phyloP scores from a whole-genome alignment of 2,797 vertebrate species.

The Adrianichthys oophorus region DNA sequence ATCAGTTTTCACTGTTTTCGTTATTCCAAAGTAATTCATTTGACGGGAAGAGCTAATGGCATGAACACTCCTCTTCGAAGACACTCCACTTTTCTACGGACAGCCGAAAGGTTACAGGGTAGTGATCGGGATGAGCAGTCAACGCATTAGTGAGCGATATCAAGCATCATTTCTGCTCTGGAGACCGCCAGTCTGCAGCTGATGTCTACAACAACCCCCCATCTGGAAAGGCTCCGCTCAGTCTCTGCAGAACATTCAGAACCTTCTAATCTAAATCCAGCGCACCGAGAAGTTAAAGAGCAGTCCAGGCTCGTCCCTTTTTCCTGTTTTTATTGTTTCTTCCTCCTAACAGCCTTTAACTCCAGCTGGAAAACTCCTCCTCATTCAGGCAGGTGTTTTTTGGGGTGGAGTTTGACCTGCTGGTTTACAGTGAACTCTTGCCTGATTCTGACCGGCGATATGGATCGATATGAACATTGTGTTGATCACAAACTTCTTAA shows the following conservation, averaged over 20 bases:
- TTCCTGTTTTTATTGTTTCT: no score
- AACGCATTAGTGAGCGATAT: slow-evolving; percentile 72
- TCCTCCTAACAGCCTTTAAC: no score
- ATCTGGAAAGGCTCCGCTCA: slow-evolving; percentile 12
- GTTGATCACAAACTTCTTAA: slow-evolving; percentile 53
- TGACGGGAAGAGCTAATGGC: slow-evolving; percentile 27
- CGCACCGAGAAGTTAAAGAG: slow-evolving; percentile 5
- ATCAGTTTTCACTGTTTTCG: slow-evolving; percentile 31
- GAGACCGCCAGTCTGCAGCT: slow-evolving; percentile 39
- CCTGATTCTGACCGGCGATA: slow-evolving; percentile 35
- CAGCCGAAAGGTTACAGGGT: slow-evolving; percentile 41
- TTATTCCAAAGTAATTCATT: slow-evolving; percentile 51
- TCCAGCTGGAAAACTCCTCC: slow-evolving; percentile 14
- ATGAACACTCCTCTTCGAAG: slow-evolving; percentile 18
- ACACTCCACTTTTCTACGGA: slow-evolving; percentile 45
- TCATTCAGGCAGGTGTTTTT: slow-evolving; percentile 35
- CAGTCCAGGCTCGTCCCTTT: no score
- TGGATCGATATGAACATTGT: slow-evolving; percentile 44
- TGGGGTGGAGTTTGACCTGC: slow-evolving; percentile 66
- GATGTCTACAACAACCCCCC: slow-evolving; percentile 12
- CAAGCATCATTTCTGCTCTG: slow-evolving; percentile 59
- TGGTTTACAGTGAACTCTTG: slow-evolving; percentile 67
- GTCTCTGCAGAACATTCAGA: slow-evolving; percentile 34
- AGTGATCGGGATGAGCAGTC: slow-evolving; percentile 58
- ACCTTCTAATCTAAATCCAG: slow-evolving; percentile 7